Evolutionary conservation across 1,140 invertebrate species (phyloP).

Genomic region (Sinella curviseta): DNA sequence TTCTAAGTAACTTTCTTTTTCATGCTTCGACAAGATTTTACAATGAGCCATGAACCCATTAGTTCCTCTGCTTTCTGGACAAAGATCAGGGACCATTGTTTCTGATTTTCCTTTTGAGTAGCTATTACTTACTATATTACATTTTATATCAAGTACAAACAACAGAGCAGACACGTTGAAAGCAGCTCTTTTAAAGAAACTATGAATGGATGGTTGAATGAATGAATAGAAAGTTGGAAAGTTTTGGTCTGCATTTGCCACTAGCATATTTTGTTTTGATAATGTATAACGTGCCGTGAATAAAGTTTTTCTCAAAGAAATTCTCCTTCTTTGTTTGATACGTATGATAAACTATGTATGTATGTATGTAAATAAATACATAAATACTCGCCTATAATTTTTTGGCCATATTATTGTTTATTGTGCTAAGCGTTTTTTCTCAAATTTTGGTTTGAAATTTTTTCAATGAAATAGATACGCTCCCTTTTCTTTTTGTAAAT

Average conservation of each 20-base stretch:
- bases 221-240: constrained; percentile 10
- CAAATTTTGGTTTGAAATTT: neutral
- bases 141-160: neutral
- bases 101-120: neutral
- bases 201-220: neutral
- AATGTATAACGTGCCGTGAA: too few relatives aligned
- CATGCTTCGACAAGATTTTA: constrained; percentile 9
- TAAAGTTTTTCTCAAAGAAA: too few relatives aligned
- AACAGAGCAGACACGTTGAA: neutral
- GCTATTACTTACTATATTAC: neutral
- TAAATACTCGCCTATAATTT: too few relatives aligned
- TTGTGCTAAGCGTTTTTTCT: neutral
- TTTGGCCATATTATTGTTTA: too few relatives aligned
- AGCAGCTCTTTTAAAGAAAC: neutral
- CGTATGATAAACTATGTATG: too few relatives aligned
- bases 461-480: neutral
- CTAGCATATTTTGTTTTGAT: too few relatives aligned
- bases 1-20: constrained; percentile 2
- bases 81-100: constrained; percentile 23
- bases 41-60: constrained; percentile 24
- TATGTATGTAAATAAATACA: too few relatives aligned
- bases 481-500: neutral
- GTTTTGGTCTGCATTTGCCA: constrained; percentile 11
- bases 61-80: neutral
- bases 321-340: too few relatives aligned